Evolutionary conservation across 2,797 vertebrate species (phyloP).

Genomic region (Enteromius fasciolatus): DNA sequence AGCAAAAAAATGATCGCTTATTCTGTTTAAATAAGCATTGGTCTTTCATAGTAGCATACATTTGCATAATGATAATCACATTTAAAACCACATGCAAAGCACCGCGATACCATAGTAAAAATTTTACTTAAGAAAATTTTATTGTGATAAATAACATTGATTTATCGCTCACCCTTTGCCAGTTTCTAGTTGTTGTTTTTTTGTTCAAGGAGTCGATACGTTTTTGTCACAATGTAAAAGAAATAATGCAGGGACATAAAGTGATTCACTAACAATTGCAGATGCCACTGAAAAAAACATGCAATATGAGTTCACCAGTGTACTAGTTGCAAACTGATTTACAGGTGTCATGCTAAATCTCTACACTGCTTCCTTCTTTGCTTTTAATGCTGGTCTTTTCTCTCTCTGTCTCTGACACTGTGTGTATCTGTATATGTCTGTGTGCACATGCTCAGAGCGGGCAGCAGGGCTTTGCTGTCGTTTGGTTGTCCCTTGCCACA

Average conservation of each 20-base stretch:
- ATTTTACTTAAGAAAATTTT: too few relatives aligned
- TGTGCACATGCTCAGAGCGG: slow-evolving; percentile 82
- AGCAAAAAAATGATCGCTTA: neutral
- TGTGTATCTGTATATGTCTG: slow-evolving; percentile 45
- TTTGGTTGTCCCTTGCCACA: slow-evolving; percentile 96
- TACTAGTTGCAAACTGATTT: neutral
- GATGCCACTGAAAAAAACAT: too few relatives aligned
- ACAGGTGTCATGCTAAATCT: neutral
- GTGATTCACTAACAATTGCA: neutral
- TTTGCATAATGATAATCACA: neutral
- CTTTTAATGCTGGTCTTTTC: slow-evolving; percentile 10
- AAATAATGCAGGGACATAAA: neutral
- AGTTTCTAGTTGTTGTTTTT: neutral
- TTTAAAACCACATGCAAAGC: neutral
- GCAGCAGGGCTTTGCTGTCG: slow-evolving; percentile 97
- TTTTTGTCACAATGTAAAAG: neutral
- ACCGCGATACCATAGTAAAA: neutral
- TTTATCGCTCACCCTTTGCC: neutral
- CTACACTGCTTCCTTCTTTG: slow-evolving; percentile 12
- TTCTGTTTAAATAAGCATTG: neutral
- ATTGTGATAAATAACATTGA: too few relatives aligned
- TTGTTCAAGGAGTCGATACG: neutral
- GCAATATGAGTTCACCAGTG: slow-evolving; percentile 2
- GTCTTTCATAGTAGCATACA: neutral
- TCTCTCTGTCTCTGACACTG: slow-evolving; percentile 36